Evolutionary conservation across 2,888 invertebrate genomes (phyloP), one percentile per base, ranked within the genome.

Genomic region (Xiphydria camelus): DNA sequence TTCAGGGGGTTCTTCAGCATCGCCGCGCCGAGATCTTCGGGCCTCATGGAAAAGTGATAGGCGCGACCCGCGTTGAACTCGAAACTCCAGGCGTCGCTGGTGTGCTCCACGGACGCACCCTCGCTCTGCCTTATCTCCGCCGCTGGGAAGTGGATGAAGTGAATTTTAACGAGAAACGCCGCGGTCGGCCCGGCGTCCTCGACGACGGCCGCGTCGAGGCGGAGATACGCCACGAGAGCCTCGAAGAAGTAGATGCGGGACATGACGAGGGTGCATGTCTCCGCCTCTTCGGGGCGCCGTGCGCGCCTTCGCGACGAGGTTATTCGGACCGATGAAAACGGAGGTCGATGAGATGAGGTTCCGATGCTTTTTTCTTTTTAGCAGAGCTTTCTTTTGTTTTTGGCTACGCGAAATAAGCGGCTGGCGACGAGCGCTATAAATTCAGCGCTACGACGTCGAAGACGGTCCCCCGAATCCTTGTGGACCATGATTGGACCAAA

Each of bases 171-270:
- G 0, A 31, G 3, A 4, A 54, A 47, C 18, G 31, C 39, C 2
- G 45, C 38, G 7, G 45, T 32, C 0, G 49, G 61, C 2, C 32
- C 52, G 1, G 55, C 52, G 33, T 64, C 62, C 10, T 4, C 15
- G 10, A 54, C 35, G 4, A 47, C 42, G 4, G 37, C 34, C 20
- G 53, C 46, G 6, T 45, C 45, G 17, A 64, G 21, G 14, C 32
- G 18, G 21, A 64, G 26, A 9, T 38, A 34, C n/a, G 4, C 29
- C 9, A 58, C 35, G 14, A 46, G 54, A 9, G 45, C 35, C 17
- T 62, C 54, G 3, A 59, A 10, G 4, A 56, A 47, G 23, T 50
- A 62, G 10, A 62, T 42, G 12, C 29, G 51, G 9, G 44, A 41
- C 62, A 41, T 42, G 40, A 40, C 39, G 41, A 5, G 9, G 2